phyloP scores from a whole-genome alignment of 2,797 vertebrate genomes.

The Pempheris klunzingeri region DNA sequence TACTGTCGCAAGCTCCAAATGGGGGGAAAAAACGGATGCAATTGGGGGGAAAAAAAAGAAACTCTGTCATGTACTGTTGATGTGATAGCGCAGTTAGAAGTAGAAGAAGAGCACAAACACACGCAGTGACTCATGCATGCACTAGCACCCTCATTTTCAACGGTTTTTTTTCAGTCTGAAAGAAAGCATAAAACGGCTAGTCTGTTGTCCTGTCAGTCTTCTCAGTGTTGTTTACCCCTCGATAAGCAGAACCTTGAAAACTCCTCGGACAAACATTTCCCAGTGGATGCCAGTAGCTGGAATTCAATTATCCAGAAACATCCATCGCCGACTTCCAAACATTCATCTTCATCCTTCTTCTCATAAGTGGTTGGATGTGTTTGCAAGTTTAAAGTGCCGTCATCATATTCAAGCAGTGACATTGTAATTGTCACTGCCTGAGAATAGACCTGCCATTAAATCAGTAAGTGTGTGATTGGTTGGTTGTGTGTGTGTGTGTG shows the following conservation, averaged over 20 bases:
- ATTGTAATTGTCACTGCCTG: conserved; percentile 33
- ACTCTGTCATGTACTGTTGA: too few relatives aligned
- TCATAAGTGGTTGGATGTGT: conserved; percentile 34
- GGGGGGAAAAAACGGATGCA: too few relatives aligned
- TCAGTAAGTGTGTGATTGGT: conserved; percentile 7
- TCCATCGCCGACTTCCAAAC: conserved; percentile 22
- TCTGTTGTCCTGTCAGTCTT: conserved; percentile 13
- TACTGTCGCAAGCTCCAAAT: background rate
- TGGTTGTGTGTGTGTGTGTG: background rate
- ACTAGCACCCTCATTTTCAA: background rate
- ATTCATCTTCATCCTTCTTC: conserved; percentile 26
- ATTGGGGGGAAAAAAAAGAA: too few relatives aligned
- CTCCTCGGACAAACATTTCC: conserved; percentile 46
- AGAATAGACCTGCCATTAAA: conserved; percentile 29
- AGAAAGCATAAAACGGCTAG: background rate
- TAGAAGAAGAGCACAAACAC: background rate
- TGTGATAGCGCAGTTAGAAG: too few relatives aligned
- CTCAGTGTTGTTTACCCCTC: conserved; percentile 49
- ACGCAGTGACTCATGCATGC: background rate
- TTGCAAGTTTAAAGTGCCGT: conserved; percentile 23
- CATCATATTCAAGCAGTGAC: conserved; percentile 19
- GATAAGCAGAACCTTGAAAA: conserved; percentile 65
- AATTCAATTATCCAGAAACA: conserved; percentile 54
- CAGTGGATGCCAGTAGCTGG: background rate
- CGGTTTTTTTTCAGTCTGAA: background rate